Percentiles rank a stretch among this genome's conserved stretches.
Conservation (phyloP, 2,888 invertebrate genomes). For the Lordiphosa fenestrarum region DNA sequence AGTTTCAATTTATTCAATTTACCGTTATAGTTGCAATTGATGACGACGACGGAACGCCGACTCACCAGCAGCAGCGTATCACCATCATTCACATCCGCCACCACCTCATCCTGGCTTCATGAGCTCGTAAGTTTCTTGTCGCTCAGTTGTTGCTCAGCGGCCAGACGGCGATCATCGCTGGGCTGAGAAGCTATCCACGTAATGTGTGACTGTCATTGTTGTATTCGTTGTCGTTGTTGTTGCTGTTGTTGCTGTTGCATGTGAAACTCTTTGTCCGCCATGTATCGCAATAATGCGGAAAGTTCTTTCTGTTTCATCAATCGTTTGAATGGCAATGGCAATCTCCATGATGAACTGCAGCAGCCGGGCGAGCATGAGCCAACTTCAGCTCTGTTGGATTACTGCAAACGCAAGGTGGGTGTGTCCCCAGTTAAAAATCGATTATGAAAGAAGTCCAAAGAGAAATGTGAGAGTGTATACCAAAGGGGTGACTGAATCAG, state of each 20-base stretch:
- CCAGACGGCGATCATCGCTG: constrained; percentile 40
- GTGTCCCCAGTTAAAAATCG: not conserved
- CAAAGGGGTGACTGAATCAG: not conserved
- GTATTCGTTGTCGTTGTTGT: constrained; percentile 13
- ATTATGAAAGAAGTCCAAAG: too few species aligned
- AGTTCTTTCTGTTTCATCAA: constrained; percentile 74
- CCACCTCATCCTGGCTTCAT: constrained; percentile 62
- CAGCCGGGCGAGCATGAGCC: constrained; percentile 85
- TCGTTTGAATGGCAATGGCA: constrained; percentile 80
- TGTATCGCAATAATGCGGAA: constrained; percentile 68
- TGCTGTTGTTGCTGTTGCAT: constrained; percentile 24
- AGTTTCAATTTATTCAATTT: constrained; percentile 73
- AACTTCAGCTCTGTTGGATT: constrained; percentile 89
- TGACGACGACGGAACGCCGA: constrained; percentile 24
- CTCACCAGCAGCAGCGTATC: constrained; percentile 18
- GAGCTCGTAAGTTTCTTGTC: constrained; percentile 48
- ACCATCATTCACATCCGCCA: constrained; percentile 43
- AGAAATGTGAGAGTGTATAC: not conserved
- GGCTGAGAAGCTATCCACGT: constrained; percentile 27
- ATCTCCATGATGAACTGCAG: constrained; percentile 83
- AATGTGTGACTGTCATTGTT: constrained; percentile 40
- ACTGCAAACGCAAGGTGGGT: constrained; percentile 88
- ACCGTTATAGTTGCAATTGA: constrained; percentile 70
- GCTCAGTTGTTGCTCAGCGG: constrained; percentile 52
- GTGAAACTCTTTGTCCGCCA: constrained; percentile 44